Evolutionary conservation across 2,797 vertebrate species (phyloP), one percentile per base, ranked within the genome.

Genomic region (Botia kubotai): DNA sequence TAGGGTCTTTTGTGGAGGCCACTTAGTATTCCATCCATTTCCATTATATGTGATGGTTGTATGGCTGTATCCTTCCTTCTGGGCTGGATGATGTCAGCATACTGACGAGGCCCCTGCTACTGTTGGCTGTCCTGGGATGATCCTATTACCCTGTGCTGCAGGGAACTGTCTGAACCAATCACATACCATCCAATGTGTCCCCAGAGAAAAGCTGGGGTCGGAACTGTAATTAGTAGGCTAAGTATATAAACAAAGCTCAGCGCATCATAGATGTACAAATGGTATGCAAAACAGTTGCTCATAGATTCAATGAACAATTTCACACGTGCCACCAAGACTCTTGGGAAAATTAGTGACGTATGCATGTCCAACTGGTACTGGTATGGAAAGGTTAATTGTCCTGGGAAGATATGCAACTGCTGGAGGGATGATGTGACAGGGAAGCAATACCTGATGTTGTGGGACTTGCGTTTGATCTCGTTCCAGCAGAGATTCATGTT

Each of bases 401-500:
- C 48, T 71, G 67, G 36, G 50, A 69, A 71, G 66, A 75, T 26
- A 50, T 16, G 17, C 63, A 72, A 19, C 39, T 58, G 48, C 67
- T 39, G 43, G 2, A 72, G n/a, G 12, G 12, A 4, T 19, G 21
- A 58, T 62, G 52, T 60, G 43, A 65, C 12, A 57, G n/a, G 16
- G 11, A 53, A 39, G 10, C 11, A 16, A n/a, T 93, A 99, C 98
- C 98, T 95, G 88, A 99, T 96, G 91, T 95, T 98, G 92, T 99
- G 97, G 82, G 97, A 99, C 89, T 98, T 98, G 93, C 97, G 97
- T 90, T 99, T 99, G 0, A 99, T 99, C 93, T 99, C 97, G 10
- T 94, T 98, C 98, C 98, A 99, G 92, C 98, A 99, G 83, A 98
- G 95, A 93, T 98, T 99, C 98, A 99, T 99, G 87, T 96, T 95